These are phyloP conservation scores for Octodonta nipae DNA, from an alignment of 2,888 invertebrate genomes.

Conservation along the genomic window DNA sequence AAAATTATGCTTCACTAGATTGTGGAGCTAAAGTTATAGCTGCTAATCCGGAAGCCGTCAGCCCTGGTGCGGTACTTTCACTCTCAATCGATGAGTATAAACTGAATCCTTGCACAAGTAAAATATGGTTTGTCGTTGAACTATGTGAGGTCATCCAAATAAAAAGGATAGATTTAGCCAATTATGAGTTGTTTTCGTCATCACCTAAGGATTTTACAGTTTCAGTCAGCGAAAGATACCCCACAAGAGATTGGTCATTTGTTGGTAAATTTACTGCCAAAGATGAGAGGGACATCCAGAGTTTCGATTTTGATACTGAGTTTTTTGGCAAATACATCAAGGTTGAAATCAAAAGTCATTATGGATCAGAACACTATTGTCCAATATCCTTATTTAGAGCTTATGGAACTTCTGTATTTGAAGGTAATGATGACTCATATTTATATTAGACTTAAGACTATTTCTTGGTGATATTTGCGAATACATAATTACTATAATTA, in stretches of 20 bases:
- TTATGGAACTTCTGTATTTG: constrained; percentile 86
- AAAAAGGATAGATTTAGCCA: constrained; percentile 87
- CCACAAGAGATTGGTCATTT: constrained; percentile 80
- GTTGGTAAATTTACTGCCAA: constrained; percentile 79
- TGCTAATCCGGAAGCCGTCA: constrained; percentile 82
- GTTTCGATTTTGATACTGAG: constrained; percentile 66
- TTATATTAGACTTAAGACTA: too few relatives aligned
- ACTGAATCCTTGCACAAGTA: constrained; percentile 86
- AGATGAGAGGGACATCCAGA: constrained; percentile 76
- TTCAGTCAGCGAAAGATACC: constrained; percentile 77
- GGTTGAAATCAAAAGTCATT: constrained; percentile 83
- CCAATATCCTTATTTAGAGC: constrained; percentile 90
- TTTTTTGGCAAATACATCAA: constrained; percentile 81
- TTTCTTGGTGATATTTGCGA: too few relatives aligned
- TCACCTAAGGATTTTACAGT: constrained; percentile 85
- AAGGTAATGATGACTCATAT: constrained; percentile 38
- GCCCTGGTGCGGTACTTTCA: constrained; percentile 73
- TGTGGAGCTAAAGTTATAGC: constrained; percentile 94
- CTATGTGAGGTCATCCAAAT: constrained; percentile 96
- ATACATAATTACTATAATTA: too few relatives aligned
- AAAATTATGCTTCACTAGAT: constrained; percentile 92
- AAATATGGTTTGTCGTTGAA: constrained; percentile 93
- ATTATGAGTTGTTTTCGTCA: constrained; percentile 95
- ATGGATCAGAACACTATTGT: constrained; percentile 94
- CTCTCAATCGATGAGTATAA: constrained; percentile 93